Evolutionary conservation across 2,797 vertebrate species (phyloP), one percentile per base, ranked within the genome.

Genomic region (Pyrocephalus nanus): DNA sequence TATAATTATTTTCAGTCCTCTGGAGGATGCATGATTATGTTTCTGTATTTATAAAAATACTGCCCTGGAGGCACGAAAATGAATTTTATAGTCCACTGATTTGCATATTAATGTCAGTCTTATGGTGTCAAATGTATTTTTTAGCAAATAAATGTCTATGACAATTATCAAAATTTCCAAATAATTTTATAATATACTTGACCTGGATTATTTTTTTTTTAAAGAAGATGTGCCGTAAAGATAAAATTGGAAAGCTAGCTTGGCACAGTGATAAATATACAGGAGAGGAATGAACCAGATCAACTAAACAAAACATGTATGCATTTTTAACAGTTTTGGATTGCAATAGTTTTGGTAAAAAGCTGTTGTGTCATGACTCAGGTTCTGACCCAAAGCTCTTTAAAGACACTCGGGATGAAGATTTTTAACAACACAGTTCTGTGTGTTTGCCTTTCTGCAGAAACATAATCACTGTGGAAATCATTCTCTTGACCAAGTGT

Each of bases 1-100:
- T 98, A 97, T 98, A 98, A 98, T 98, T 98, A 98, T 98, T 98
- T 98, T 97, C 97, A 97, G 97, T 97, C 92, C 98, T 98, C 98
- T 96, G 92, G 98, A 98, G 98, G 96, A 97, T 95, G 95, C 96
- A 95, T 98, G 97, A 98, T 98, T 98, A 97, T 97, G 97, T 98
- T 98, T 97, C 97, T 97, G 97, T 98, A 98, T 98, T 98, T 98
- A 98, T 98, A 97, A 98, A 98, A 97, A 98, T 98, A 97, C 96
- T 98, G 97, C 97, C 98, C 97, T 92, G 86, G 84, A 98, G 98
- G 97, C 95, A 98, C 73, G 82, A 97, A 97, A 97, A 97, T 95
- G 97, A 97, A 97, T 98, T 98, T 98, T 98, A 97, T 95, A 97
- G 96, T 97, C 96, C 96, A 93, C 83, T 96, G 95, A 98, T 98